Percentiles rank a stretch among this genome's conserved stretches.
phyloP scores from a whole-genome alignment of 2,888 invertebrate species.

The Drosophila putrida region DNA sequence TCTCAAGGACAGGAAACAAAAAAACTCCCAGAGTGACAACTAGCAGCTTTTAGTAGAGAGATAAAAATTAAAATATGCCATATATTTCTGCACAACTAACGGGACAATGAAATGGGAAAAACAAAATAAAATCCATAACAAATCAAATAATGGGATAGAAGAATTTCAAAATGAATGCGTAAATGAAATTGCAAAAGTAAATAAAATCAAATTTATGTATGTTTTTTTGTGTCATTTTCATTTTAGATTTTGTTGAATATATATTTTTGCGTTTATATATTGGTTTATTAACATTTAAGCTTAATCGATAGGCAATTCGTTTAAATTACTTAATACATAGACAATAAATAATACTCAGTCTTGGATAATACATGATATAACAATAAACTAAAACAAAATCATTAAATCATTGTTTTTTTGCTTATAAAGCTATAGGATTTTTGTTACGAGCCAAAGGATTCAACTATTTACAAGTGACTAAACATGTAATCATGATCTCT shows the following conservation, averaged over 20 bases:
- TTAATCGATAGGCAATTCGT: conserved; percentile 68
- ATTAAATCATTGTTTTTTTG: conserved; percentile 32
- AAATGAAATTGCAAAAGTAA: not conserved
- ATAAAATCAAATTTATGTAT: conserved; percentile 2
- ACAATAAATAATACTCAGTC: conserved; percentile 78
- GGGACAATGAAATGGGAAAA: too few species aligned
- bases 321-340: conserved; percentile 52
- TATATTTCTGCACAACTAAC: too few species aligned
- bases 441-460: conserved; percentile 24
- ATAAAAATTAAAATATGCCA: too few species aligned
- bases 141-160: not conserved
- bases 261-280: conserved; percentile 32
- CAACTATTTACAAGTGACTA: conserved; percentile 71
- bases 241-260: conserved; percentile 20
- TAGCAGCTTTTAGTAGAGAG: too few species aligned
- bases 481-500: conserved; percentile 55
- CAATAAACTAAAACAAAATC: conserved; percentile 65
- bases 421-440: conserved; percentile 31
- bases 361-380: conserved; percentile 75
- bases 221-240: not conserved
- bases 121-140: not conserved
- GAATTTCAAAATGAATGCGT: not conserved
- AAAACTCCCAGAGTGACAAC: not conserved
- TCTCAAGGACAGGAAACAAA: not conserved
- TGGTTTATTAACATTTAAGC: conserved; percentile 60